Evolutionary conservation across 2,797 vertebrate genomes (phyloP).

Genomic region (Choloepus didactylus): DNA sequence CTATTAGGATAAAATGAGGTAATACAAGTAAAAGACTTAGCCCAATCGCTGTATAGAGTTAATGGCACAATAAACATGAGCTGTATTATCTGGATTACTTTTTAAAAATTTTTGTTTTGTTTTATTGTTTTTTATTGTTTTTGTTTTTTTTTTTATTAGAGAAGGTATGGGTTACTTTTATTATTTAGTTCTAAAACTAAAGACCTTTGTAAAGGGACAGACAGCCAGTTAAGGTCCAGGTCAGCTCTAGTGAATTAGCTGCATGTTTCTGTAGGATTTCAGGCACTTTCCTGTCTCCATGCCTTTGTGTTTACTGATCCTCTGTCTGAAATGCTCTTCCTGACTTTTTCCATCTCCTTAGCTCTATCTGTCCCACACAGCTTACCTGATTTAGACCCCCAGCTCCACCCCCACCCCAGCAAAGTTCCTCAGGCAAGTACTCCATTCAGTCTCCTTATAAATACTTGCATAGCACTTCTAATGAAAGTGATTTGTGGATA

Average conservation of each 20-base stretch:
- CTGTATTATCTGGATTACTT: neutral
- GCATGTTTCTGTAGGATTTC: neutral
- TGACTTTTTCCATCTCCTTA: neutral
- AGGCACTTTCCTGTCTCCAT: neutral
- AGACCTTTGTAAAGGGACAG: neutral
- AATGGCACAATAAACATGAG: neutral
- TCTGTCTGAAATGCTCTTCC: neutral
- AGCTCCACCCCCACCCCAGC: neutral
- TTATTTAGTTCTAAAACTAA: neutral
- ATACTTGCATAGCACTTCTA: neutral
- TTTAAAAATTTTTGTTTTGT: neutral
- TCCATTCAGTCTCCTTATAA: neutral
- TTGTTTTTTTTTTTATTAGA: too few species aligned
- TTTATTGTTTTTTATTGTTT: neutral
- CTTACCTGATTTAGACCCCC: neutral
- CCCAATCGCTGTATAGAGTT: neutral
- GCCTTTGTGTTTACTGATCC: neutral
- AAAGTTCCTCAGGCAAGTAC: neutral
- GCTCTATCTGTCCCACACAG: neutral
- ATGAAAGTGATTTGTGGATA: neutral
- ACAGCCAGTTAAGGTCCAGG: fast-evolving
- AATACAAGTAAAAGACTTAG: neutral
- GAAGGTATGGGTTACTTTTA: too few species aligned
- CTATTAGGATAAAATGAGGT: neutral
- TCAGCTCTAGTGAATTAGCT: neutral